These are phyloP conservation scores for Kryphioiulus occultus DNA, from an alignment of 2,888 invertebrate genomes.

Conservation along the genomic window DNA sequence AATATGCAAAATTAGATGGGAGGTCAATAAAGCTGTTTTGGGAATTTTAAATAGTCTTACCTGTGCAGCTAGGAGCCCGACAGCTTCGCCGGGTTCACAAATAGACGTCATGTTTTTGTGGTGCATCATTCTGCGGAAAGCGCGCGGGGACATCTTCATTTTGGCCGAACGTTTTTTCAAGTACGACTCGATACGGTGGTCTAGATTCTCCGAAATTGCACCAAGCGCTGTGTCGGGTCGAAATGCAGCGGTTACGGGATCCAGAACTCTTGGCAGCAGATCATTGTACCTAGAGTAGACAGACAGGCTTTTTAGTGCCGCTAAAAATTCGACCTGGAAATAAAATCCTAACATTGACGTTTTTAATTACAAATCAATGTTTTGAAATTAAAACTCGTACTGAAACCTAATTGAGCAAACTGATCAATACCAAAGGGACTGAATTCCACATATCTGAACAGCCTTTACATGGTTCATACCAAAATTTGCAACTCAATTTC, in stretches of 20 bases:
- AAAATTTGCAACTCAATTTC: too few species aligned
- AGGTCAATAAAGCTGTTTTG: not conserved
- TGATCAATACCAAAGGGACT: too few species aligned
- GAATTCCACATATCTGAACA: too few species aligned
- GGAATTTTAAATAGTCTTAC: constrained; percentile 57
- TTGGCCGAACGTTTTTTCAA: not conserved
- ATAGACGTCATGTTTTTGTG: constrained; percentile 79
- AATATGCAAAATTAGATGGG: not conserved
- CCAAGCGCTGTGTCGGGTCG: constrained; percentile 82
- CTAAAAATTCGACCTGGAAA: too few species aligned
- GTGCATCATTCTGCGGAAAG: constrained; percentile 75
- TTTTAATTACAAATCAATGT: too few species aligned
- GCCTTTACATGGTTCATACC: too few species aligned
- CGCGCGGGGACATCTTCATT: constrained; percentile 54
- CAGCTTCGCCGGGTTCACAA: constrained; percentile 92
- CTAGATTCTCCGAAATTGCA: constrained; percentile 82
- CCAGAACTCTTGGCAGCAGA: not conserved
- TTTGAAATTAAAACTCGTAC: too few species aligned
- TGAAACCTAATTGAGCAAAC: too few species aligned
- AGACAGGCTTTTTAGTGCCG: too few species aligned
- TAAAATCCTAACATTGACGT: too few species aligned
- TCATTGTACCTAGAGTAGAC: not conserved
- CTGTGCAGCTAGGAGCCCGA: constrained; percentile 95
- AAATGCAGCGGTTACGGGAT: constrained; percentile 60
- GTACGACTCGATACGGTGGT: constrained; percentile 72